Evolutionary conservation across 2,113 vertebrate genomes (phyloP), one percentile per base, ranked within the genome.

Genomic region (Lepus americanus): DNA sequence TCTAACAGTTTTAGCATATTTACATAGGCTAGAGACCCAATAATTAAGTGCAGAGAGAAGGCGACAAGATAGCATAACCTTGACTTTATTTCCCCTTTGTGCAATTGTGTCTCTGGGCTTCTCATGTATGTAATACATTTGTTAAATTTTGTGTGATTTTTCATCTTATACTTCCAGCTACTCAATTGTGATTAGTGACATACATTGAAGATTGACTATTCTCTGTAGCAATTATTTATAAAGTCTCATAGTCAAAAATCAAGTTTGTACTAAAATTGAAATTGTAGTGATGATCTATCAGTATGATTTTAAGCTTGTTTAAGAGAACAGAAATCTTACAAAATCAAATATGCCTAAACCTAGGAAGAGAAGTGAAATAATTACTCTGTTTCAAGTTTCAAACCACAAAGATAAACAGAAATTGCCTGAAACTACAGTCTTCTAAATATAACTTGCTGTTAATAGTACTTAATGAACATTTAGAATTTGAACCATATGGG

Each of bases 391-490:
- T 93, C 92, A 95, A 59, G 80, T 87, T 95, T 96, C 44, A 94
- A 90, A 87, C 76, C 81, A 84, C 36, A 95, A 92, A 87, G 55
- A 36, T 96, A 91, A 89, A 90, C 27, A 95, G 17, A 86, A 96
- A 59, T 94, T 96, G 53, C 59, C 80, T 89, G 69, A 95, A 94
- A 91, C 53, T 79, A 6, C 27, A 72, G 44, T 86, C 5, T 95
- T 94, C 79, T 91, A 97, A 96, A 76, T 92, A 86, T 78, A 94
- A 73, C 66, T 92, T 85, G 25, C 59, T 78, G 80, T 94, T 92
- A 90, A 76, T n/a, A 77, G 29, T 90, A 64, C 67, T 72, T 93
- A 89, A 84, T 63, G 92, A 36, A 80, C 83, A 94, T 61, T 94
- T 90, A 91, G 39, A 85, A 66, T 76, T 85, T 87, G 89, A 88